phyloP scores from a whole-genome alignment of 1,140 invertebrate genomes.

The Acromyrmex charruanus region DNA sequence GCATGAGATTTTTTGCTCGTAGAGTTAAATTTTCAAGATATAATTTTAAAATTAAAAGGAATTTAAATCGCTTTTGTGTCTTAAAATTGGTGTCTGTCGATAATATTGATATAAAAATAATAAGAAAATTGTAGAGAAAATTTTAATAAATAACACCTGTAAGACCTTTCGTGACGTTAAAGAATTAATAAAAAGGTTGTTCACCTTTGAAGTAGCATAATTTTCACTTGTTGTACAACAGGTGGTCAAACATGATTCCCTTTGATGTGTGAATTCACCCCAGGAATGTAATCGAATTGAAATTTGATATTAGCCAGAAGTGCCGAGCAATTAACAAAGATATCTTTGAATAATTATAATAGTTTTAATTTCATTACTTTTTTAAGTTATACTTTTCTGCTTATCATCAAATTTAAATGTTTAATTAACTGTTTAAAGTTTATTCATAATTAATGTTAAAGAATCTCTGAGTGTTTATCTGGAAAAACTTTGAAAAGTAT shows the following conservation, averaged over 20 bases:
- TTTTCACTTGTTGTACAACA: conserved; percentile 68
- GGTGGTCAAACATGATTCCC: conserved; percentile 62
- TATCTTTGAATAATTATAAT: conserved; percentile 18
- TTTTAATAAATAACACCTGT: neutral
- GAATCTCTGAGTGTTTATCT: neutral
- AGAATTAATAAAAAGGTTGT: conserved; percentile 9
- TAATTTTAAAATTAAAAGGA: neutral
- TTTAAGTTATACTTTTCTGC: neutral
- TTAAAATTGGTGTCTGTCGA: neutral
- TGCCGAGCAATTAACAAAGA: conserved; percentile 16
- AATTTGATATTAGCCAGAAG: conserved; percentile 30
- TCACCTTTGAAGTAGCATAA: conserved; percentile 31
- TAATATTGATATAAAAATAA: neutral
- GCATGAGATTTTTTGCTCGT: neutral
- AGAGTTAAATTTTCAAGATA: neutral
- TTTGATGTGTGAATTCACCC: conserved; percentile 45
- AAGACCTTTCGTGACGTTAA: neutral
- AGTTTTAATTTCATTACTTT: conserved; percentile 9
- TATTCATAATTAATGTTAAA: neutral
- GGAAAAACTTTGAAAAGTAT: neutral
- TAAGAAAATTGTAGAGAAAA: neutral
- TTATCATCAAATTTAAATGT: neutral
- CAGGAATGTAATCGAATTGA: conserved; percentile 36
- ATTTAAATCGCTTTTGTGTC: neutral
- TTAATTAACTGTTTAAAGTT: neutral